Evolutionary conservation across 2,797 vertebrate genomes (phyloP).

Genomic region (Huso huso): DNA sequence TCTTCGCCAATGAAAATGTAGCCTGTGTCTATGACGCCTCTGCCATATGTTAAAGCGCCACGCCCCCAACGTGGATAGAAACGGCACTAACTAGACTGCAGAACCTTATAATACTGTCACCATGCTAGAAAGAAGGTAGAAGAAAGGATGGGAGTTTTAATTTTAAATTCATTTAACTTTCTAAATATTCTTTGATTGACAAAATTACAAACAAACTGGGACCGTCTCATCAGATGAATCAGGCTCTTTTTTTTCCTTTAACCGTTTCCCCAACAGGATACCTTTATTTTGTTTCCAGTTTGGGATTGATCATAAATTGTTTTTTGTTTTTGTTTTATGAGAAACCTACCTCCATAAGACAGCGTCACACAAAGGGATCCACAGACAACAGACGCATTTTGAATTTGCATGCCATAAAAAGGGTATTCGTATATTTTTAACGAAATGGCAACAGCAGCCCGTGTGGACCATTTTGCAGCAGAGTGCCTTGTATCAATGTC

Average conservation of each 20-base stretch:
- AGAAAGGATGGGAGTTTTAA: constrained; percentile 62
- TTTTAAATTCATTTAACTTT: constrained; percentile 47
- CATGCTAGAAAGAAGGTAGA: constrained; percentile 54
- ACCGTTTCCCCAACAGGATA: constrained; percentile 59
- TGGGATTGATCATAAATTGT: constrained; percentile 62
- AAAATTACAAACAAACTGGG: constrained; percentile 40
- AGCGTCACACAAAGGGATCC: constrained; percentile 62
- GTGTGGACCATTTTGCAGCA: constrained; percentile 92
- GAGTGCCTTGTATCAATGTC: constrained; percentile 99
- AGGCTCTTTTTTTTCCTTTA: constrained; percentile 32
- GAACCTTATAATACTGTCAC: constrained; percentile 57
- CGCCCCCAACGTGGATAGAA: constrained; percentile 77
- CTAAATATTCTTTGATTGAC: constrained; percentile 37
- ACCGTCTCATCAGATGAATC: constrained; percentile 19
- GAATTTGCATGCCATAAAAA: constrained; percentile 53
- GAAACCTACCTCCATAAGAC: constrained; percentile 52
- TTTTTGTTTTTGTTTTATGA: constrained; percentile 42
- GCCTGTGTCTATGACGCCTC: constrained; percentile 57
- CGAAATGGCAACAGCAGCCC: constrained; percentile 71
- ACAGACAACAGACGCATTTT: constrained; percentile 48
- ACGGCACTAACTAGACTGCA: constrained; percentile 52
- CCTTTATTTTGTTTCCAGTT: constrained; percentile 56
- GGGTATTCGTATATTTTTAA: constrained; percentile 38
- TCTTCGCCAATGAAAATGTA: constrained; percentile 51
- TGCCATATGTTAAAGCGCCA: constrained; percentile 65